Conservation (phyloP, 2,113 vertebrate genomes). For the Arothron firmamentum region DNA sequence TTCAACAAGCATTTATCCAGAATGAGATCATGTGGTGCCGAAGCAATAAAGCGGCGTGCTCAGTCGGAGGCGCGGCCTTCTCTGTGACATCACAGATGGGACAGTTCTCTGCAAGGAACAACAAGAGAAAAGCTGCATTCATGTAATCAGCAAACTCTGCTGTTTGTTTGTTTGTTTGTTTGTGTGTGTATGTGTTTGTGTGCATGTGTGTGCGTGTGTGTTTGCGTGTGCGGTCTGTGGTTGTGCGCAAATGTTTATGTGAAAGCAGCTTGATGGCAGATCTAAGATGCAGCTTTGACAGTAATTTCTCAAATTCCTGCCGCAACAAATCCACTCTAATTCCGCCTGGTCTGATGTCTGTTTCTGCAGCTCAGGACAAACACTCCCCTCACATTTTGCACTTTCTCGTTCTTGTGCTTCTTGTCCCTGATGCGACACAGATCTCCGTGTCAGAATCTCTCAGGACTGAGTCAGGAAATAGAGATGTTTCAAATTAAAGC, state of each 20-base stretch:
- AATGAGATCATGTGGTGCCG: no score
- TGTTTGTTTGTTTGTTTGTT: neutral
- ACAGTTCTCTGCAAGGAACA: no score
- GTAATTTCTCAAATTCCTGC: conserved; percentile 33
- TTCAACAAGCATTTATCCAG: no score
- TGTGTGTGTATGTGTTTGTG: conserved; percentile 1
- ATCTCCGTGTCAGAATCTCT: conserved; percentile 14
- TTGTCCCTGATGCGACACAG: conserved; percentile 10
- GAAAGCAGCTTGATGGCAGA: conserved; percentile 55
- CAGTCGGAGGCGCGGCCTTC: no score
- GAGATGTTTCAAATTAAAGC: conserved; percentile 69
- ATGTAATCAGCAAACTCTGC: no score
- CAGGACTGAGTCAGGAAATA: conserved; percentile 45
- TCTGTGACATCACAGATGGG: no score
- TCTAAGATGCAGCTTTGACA: conserved; percentile 50
- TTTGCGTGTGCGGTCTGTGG: conserved; percentile 45
- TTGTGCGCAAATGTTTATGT: conserved; percentile 35
- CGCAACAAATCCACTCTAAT: conserved; percentile 48
- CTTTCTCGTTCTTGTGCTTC: neutral
- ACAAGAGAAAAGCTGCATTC: no score
- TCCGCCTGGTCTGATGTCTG: conserved; percentile 35
- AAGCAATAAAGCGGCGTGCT: no score
- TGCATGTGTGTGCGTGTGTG: neutral
- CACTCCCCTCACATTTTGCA: no score
- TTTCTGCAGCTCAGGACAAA: conserved; percentile 34